Evolutionary conservation across 2,888 invertebrate species (phyloP), one percentile per base, ranked within the genome.

Genomic region (Habrosyne pyritoides): DNA sequence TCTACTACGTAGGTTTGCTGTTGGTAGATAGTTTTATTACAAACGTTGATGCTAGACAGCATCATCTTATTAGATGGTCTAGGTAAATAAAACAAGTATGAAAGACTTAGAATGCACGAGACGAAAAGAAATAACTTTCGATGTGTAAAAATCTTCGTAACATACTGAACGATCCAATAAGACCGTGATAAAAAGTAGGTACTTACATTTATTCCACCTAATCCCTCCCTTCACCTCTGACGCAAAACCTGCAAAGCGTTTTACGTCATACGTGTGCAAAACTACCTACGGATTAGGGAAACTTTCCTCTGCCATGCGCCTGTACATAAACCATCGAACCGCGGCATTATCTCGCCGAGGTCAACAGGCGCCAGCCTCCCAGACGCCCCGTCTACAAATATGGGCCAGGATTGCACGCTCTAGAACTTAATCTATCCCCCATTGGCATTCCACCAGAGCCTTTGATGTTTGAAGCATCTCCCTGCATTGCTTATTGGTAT

Each of bases 321-420:
- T 36, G 42, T 14, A 42, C 6, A 42, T 14, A 42, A 42, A 18
- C 18, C 42, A 42, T 21, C 47, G 57, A 61, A 59, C 59, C 57
- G 21, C 56, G 54, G 26, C 56, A 54, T 55, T 58, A 36, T 49
- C 53, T 49, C 36, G 47, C 1, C 30, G 52, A 55, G 56, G 54
- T 52, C 47, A 52, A 46, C 2, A 21, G 66, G 63, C 66, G 66
- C 66, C 66, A 55, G 64, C 22, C 64, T 49, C 53, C 52, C 53
- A 57, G 66, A 57, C 66, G 64, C 60, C 59, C 42, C 21, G 10
- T 46, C 42, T 18, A 18, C 42, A 10, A 42, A 66, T 61, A 55
- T 66, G 42, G 63, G 56, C 21, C 65, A 52, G 36, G 53, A 46
- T 50, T 33, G 50, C 24, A 42, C 18, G 42, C 42, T 42, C 14